Base-by-base conservation (phyloP, 2,888 invertebrate genomes). In the Liopterus haemorrhoidalis region DNA sequence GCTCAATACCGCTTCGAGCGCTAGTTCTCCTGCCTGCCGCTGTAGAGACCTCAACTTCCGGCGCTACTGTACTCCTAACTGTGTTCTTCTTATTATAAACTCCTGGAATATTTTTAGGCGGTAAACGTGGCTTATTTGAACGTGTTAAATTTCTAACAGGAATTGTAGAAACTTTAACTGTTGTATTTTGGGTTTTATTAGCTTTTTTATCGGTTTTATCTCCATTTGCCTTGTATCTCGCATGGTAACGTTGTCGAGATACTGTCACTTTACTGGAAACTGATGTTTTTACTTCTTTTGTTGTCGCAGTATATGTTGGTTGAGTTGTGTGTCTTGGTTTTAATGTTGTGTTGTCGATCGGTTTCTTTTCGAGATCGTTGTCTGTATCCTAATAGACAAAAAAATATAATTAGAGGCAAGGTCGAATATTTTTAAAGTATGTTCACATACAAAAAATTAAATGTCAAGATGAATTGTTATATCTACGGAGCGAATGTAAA, bases 211-310 rank as follows among this genome's bases (percentile, higher is more conserved):
- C 28, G 9, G n/a, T 12, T 38, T 30, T 32, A 11, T 40, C 35
- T 8, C 32, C 27, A 37, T 32, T 47, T 1, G 54, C 47, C 32
- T 52, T 59, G 43, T 60, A 61, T 49, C 60, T 58, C 1, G 63
- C 61, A 39, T 64, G 59, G 58, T 62, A 63, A 58, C 61, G 57
- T 50, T 60, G 57, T 37, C 56, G 52, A 54, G 56, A 58, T 52
- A 56, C 49, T 47, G 49, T 51, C 20, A 51, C 40, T 33, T 51
- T 44, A 52, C 55, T 39, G n/a, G 55, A 39, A 15, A 51, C 54
- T 52, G 54, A 49, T 46, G 59, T 56, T 37, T 50, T 27, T 5
- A 33, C 43, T 52, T 47, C 47, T 42, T 51, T 42, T 15, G 46
- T 45, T 39, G 48, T 51, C 4, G 56, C 48, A 16, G 49, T 46